A percentile compares a stretch with the other conserved stretches of the same genome.
Conservation (phyloP, 2,113 vertebrate genomes). For the Aviceda subcristata region DNA sequence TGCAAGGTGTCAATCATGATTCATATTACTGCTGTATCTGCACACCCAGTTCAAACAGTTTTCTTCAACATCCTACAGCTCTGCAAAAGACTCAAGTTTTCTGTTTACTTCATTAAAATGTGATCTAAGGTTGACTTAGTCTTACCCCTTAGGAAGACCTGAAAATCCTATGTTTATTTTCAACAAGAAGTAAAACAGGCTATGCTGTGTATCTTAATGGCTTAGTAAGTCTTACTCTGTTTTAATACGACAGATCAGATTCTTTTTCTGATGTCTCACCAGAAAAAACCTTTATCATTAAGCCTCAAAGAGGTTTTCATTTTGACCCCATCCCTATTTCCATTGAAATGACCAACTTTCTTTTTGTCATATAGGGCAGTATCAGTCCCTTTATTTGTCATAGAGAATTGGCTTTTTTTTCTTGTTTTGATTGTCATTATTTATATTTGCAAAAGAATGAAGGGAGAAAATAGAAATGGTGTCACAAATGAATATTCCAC, state of each 20-base stretch:
- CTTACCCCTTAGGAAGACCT: not conserved
- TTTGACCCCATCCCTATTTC: not conserved
- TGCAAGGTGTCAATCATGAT: not conserved
- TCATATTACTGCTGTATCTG: not conserved
- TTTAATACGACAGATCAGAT: not conserved
- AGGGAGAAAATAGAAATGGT: not conserved
- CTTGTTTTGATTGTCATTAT: not conserved
- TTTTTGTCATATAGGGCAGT: not conserved
- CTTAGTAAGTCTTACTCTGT: not conserved
- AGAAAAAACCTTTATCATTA: not conserved
- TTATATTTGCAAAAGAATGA: not conserved
- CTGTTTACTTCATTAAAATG: not conserved
- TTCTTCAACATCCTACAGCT: not conserved
- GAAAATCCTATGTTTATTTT: not conserved
- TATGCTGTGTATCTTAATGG: not conserved
- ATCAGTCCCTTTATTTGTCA: not conserved
- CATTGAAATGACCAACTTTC: not conserved
- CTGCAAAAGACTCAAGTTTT: not conserved
- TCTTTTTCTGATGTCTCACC: not conserved
- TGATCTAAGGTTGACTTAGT: not conserved
- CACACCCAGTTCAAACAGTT: not conserved
- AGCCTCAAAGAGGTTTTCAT: not conserved
- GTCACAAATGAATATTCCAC: not conserved
- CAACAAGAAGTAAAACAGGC: not conserved
- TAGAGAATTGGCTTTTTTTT: not conserved